Conservation (phyloP, 2,888 invertebrate genomes). For the Tetragnatha montana region DNA sequence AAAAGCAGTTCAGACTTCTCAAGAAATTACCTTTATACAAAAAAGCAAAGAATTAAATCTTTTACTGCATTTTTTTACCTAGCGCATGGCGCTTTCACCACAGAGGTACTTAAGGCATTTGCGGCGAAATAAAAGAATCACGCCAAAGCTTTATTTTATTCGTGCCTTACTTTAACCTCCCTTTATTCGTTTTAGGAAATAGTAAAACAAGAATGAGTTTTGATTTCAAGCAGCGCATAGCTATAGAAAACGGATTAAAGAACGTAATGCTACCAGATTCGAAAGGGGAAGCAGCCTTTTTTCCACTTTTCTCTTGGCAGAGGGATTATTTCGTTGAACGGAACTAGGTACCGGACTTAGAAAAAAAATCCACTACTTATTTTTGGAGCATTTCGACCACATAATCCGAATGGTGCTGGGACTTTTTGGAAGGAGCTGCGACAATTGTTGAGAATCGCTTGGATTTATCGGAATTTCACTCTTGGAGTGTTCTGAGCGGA, state of each 20-base stretch:
- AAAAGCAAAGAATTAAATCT: not conserved
- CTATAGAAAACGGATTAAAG: not conserved
- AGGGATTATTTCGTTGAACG: not conserved
- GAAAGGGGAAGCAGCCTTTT: not conserved
- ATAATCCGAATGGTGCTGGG: not conserved
- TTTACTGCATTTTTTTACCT: not conserved
- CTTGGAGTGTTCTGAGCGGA: not conserved
- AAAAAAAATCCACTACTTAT: not conserved
- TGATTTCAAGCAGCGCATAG: not conserved
- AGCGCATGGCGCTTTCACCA: not conserved
- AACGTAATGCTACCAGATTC: not conserved
- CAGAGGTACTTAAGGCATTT: not conserved
- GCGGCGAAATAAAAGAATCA: not conserved
- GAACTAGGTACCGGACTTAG: not conserved
- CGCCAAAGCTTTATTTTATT: not conserved
- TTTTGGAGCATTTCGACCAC: constrained; percentile 1
- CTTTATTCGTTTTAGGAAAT: not conserved
- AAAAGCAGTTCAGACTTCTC: not conserved
- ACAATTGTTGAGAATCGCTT: not conserved
- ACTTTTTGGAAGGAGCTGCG: not conserved
- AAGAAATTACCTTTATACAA: not conserved
- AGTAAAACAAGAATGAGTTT: constrained; percentile 1
- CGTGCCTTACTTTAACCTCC: not conserved
- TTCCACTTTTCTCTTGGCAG: not conserved
- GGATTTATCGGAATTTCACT: not conserved